Evolutionary conservation across 2,113 vertebrate genomes (phyloP).

Genomic region (Erythrocercus mccallii): DNA sequence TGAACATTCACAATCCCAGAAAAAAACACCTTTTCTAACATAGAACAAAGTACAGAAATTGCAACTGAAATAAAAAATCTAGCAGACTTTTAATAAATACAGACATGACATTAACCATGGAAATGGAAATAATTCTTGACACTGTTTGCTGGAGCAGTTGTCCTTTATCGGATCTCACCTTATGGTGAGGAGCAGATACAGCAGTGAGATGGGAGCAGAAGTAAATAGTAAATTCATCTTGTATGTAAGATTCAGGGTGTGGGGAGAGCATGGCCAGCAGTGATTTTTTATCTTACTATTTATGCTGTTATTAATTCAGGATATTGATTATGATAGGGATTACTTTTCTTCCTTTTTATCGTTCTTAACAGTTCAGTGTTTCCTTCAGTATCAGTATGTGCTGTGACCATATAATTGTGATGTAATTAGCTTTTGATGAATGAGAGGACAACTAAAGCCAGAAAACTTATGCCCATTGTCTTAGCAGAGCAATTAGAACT

Average conservation of each 20-base stretch:
- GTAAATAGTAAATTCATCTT: neutral
- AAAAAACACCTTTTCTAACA: neutral
- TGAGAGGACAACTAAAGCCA: neutral
- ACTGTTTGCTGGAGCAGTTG: neutral
- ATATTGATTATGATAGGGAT: neutral
- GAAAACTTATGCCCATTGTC: neutral
- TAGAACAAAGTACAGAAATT: neutral
- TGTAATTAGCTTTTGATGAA: neutral
- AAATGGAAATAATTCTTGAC: neutral
- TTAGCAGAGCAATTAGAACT: neutral
- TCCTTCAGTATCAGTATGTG: neutral
- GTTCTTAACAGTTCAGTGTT: neutral
- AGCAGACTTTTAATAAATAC: neutral
- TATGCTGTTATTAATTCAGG: neutral
- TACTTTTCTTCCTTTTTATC: neutral
- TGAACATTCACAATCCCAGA: neutral
- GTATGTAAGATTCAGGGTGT: neutral
- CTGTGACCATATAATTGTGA: neutral
- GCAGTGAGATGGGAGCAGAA: neutral
- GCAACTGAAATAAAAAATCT: neutral
- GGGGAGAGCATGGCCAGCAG: neutral
- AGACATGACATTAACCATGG: neutral
- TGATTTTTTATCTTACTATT: neutral
- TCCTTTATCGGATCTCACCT: too few relatives aligned
- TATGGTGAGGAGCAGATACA: neutral